phyloP scores from a whole-genome alignment of 2,797 vertebrate species.

The Hippoglossus hippoglossus region DNA sequence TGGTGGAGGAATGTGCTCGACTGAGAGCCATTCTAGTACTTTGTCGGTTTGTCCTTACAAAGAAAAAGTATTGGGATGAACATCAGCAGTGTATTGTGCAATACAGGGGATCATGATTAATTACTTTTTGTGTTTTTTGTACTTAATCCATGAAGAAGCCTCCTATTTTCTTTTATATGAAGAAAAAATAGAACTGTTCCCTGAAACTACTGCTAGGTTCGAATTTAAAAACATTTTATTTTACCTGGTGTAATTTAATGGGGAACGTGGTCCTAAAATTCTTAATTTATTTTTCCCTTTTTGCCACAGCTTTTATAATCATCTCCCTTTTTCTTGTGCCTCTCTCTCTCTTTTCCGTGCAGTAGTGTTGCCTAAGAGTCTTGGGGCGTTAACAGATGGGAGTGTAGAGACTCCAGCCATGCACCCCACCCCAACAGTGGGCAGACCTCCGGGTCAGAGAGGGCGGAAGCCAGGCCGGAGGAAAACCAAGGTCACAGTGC shows the following conservation, averaged over 20 bases:
- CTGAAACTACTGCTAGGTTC: no score
- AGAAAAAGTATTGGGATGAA: neutral
- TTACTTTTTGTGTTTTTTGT: neutral
- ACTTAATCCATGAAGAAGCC: neutral
- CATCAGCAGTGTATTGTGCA: neutral
- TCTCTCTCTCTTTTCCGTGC: conserved; percentile 36
- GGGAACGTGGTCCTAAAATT: no score
- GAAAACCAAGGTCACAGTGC: conserved; percentile 85
- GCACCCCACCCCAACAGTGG: conserved; percentile 87
- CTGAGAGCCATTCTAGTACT: no score
- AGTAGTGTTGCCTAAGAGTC: conserved; percentile 94
- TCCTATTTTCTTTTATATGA: no score
- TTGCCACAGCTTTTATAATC: no score
- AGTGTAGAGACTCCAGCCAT: conserved; percentile 88
- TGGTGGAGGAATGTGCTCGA: no score
- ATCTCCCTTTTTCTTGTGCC: neutral
- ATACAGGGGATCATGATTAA: neutral
- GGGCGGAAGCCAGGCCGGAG: conserved; percentile 95
- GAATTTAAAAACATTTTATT: no score
- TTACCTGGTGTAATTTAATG: no score
- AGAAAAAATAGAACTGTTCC: no score
- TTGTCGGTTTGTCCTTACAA: neutral
- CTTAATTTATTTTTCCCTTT: neutral
- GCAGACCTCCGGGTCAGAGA: conserved; percentile 89
- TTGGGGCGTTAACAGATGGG: conserved; percentile 88